Base-by-base conservation (phyloP, 2,888 invertebrate genomes). In the Morpho achilles region DNA sequence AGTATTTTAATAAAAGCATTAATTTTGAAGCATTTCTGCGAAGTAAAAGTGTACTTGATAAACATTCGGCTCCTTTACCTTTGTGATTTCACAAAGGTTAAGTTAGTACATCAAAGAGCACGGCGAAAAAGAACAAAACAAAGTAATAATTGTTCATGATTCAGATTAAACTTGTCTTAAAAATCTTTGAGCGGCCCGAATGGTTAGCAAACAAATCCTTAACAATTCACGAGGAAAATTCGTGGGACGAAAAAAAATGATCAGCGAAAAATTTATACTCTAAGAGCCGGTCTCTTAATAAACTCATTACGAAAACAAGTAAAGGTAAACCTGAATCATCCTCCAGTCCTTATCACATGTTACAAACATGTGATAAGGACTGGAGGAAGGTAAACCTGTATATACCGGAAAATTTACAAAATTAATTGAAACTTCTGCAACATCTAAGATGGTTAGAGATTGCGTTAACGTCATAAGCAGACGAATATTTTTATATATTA, bases 241-340 rank as follows among this genome's bases (percentile, higher is more conserved):
- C 39, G n/a, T 41, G 59, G 56, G 56, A 53, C 32, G 51, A 56
- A 60, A 60, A 56, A 60, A 60, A 63, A 58, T 58, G 56, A 49
- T 60, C 53, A 54, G 44, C 48, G 42, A 8, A 55, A 53, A 58
- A 53, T 57, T 57, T 51, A 2, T 45, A 53, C 7, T 32, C n/a
- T 9, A 32, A 43, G 51, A 51, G 51, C 22, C 23, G 32, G 6
- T 32, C 5, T 32, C 4, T 23, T 2, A 23, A 32, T 5, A 32
- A 32, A 32, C 32, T 32, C 32, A 32, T 32, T 32, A 32, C 32
- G 1, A 32, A 32, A 32, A 32, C 32, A 32, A 32, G 4, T 32
- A 32, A 5, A 43, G 9, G 7, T 3, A 3, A 7, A 43, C 9
- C 8, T 43, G 42, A 43, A 43, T 16, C 42, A 8, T 42, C 8